phyloP scores from a whole-genome alignment of 2,888 invertebrate species.

The Sinotaia quadrata region DNA sequence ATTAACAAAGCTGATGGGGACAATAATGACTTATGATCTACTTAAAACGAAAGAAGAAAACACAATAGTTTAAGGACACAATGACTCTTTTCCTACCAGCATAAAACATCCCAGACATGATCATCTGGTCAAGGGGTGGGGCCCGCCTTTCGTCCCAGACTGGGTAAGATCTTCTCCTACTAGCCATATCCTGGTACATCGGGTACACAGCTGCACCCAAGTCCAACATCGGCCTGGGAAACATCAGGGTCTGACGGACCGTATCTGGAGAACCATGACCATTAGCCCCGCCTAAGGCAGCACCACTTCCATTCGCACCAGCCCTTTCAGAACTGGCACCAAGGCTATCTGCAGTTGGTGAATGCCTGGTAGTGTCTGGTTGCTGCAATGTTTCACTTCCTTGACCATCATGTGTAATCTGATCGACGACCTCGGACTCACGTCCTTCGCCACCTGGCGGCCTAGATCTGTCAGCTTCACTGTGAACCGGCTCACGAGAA shows the following conservation, averaged over 20 bases:
- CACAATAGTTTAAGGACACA: no score
- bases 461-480: background rate
- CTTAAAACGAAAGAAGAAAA: no score
- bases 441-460: background rate
- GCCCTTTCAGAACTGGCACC: no score
- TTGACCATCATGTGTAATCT: background rate
- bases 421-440: no score
- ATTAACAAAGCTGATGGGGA: no score
- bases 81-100: no score
- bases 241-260: no score
- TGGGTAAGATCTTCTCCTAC: conserved; percentile 5
- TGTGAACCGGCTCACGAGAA: background rate
- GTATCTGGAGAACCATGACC: background rate
- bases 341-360: no score
- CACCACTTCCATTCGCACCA: background rate
- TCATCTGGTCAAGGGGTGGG: conserved; percentile 14
- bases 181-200: conserved; percentile 22
- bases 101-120: conserved; percentile 24
- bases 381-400: background rate
- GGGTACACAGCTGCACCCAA: conserved; percentile 27
- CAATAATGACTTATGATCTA: no score
- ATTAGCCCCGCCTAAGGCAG: background rate
- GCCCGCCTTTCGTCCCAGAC: conserved; percentile 18
- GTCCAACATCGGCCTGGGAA: conserved; percentile 6
- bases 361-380: no score